These are phyloP conservation scores for Lasioglossum figueresi DNA, from an alignment of 2,888 invertebrate species.

Conservation along the genomic window DNA sequence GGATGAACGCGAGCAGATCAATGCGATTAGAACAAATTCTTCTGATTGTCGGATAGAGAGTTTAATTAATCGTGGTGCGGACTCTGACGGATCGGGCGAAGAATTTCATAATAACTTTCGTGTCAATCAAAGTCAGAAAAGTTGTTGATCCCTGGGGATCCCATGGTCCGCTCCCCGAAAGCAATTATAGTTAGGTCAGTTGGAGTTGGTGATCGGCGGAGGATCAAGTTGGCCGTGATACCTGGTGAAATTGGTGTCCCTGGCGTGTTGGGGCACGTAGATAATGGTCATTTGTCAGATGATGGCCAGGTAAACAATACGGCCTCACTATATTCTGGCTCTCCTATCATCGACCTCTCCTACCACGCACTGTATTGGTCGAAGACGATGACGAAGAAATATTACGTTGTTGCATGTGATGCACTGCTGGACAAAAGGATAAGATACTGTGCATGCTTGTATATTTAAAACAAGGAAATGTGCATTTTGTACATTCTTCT, in stretches of 20 bases:
- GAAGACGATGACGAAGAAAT: too few species aligned
- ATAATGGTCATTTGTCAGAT: too few species aligned
- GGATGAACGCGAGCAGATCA: background rate
- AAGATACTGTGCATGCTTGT: too few species aligned
- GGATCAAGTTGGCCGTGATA: background rate
- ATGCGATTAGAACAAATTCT: background rate
- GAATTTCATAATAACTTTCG: background rate
- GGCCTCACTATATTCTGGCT: too few species aligned
- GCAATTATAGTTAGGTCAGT: background rate
- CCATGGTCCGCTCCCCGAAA: background rate
- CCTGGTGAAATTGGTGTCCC: slow-evolving; percentile 22
- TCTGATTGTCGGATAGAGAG: background rate
- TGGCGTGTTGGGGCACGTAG: background rate
- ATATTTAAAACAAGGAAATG: too few species aligned
- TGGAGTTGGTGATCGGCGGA: background rate
- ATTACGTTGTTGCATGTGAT: too few species aligned
- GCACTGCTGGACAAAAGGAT: too few species aligned
- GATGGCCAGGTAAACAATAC: too few species aligned
- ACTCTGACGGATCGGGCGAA: background rate
- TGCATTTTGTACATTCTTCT: too few species aligned
- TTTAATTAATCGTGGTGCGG: background rate
- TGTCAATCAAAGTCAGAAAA: slow-evolving; percentile 12
- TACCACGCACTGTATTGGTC: too few species aligned
- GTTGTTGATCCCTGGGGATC: background rate
- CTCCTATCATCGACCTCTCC: too few species aligned